Conservation (phyloP, 2,797 vertebrate species). For the Columba guinea region DNA sequence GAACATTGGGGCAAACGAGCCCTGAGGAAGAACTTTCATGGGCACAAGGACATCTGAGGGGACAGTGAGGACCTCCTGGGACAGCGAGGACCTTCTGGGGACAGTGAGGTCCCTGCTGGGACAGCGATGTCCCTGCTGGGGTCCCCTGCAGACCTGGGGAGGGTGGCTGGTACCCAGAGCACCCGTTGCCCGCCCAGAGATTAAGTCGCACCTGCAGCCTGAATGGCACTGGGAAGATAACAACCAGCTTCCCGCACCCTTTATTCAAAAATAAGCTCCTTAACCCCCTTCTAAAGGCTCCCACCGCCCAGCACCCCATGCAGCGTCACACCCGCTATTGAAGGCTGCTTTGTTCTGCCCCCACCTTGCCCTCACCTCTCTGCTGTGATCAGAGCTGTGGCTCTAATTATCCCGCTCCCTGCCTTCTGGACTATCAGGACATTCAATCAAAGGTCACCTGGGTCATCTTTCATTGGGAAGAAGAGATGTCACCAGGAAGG, state of each 20-base stretch:
- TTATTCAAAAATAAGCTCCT: conserved; percentile 57
- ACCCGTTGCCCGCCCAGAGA: neutral
- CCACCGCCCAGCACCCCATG: conserved; percentile 14
- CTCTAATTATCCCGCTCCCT: conserved; percentile 58
- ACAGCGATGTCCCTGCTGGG: too few relatives aligned
- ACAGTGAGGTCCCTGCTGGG: too few relatives aligned
- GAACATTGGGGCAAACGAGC: neutral
- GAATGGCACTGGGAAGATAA: conserved; percentile 24
- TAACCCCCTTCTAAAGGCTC: neutral
- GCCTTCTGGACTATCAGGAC: conserved; percentile 48
- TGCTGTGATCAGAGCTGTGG: conserved; percentile 63
- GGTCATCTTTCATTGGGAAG: conserved; percentile 59
- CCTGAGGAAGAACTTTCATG: neutral
- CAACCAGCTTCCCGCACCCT: conserved; percentile 38
- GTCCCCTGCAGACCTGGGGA: neutral
- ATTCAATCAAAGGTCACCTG: conserved; percentile 54
- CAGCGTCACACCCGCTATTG: conserved; percentile 25
- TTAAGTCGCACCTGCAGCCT: conserved; percentile 54
- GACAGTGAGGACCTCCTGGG: too few relatives aligned
- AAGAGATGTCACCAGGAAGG: conserved; percentile 57
- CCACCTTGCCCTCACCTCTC: conserved; percentile 63
- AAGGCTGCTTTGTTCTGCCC: conserved; percentile 48
- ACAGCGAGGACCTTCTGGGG: too few relatives aligned
- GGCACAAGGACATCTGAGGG: rapidly evolving
- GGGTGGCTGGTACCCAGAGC: neutral